Evolutionary conservation across 2,797 vertebrate species (phyloP).

Genomic region (Mormyrus hasselquistii): DNA sequence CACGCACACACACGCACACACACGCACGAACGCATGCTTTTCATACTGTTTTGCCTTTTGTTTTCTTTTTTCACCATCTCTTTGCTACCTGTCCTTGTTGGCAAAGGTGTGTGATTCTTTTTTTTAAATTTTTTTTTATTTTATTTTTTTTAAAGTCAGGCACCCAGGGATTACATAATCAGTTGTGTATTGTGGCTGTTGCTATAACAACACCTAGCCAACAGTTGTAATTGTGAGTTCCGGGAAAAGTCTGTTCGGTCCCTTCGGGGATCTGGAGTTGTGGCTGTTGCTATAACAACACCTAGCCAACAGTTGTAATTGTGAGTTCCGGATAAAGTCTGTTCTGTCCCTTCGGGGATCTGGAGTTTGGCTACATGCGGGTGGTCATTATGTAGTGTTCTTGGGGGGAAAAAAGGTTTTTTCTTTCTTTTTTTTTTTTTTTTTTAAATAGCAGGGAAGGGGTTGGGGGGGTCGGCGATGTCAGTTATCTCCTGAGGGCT

Average conservation of each 20-base stretch:
- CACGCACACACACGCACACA: neutral
- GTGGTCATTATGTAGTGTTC: neutral
- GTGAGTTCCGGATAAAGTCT: conserved; percentile 40
- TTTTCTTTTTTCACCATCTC: neutral
- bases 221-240: conserved; percentile 39
- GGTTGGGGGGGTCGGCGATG: conserved; percentile 23
- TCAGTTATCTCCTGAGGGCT: conserved; percentile 58
- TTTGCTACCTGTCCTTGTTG: conserved; percentile 1
- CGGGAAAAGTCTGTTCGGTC: conserved; percentile 31
- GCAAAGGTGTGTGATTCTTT: neutral
- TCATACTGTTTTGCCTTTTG: neutral
- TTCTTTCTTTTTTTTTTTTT: neutral
- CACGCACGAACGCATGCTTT: neutral
- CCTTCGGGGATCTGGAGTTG: conserved; percentile 26
- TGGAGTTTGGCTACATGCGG: conserved; percentile 3
- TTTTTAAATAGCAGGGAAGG: neutral
- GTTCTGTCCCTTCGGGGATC: conserved; percentile 13
- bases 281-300: conserved; percentile 48
- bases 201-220: conserved; percentile 40
- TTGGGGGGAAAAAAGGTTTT: neutral
- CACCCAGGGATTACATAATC: neutral
- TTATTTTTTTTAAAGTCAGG: neutral
- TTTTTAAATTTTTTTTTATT: neutral
- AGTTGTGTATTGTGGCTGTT: conserved; percentile 45
- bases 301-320: conserved; percentile 32